Evolutionary conservation across 2,888 invertebrate genomes (phyloP).

Genomic region (Parnassius orleans): DNA sequence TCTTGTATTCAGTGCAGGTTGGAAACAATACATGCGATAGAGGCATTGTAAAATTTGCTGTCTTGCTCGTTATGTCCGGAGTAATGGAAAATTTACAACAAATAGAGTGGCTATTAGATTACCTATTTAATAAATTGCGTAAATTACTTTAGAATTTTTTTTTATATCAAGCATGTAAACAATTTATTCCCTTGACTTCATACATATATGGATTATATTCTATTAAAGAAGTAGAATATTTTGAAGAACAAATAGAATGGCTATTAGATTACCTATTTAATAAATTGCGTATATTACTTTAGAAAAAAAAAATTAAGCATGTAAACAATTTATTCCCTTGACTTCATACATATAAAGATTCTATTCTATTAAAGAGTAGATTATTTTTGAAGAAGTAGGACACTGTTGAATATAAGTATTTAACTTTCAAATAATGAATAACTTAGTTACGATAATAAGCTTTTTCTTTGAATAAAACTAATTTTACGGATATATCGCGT

Average conservation of each 20-base stretch:
- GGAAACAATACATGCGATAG: slow-evolving; percentile 52
- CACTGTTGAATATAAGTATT: too few relatives aligned
- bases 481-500: too few relatives aligned
- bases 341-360: too few relatives aligned
- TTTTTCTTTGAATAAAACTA: too few relatives aligned
- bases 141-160: neutral
- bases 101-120: neutral
- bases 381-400: too few relatives aligned
- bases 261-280: neutral
- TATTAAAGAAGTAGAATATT: neutral
- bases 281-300: neutral
- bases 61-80: slow-evolving; percentile 50
- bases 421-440: too few relatives aligned
- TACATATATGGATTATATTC: too few relatives aligned
- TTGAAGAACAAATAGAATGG: neutral
- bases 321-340: too few relatives aligned
- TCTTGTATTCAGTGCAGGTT: slow-evolving; percentile 47
- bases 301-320: neutral
- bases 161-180: neutral
- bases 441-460: too few relatives aligned
- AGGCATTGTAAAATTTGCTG: slow-evolving; percentile 54
- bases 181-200: too few relatives aligned
- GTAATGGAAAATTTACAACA: neutral
- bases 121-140: too few relatives aligned
- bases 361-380: neutral